Base-by-base conservation (phyloP, 2,113 vertebrate genomes). In the Eptesicus fuscus region DNA sequence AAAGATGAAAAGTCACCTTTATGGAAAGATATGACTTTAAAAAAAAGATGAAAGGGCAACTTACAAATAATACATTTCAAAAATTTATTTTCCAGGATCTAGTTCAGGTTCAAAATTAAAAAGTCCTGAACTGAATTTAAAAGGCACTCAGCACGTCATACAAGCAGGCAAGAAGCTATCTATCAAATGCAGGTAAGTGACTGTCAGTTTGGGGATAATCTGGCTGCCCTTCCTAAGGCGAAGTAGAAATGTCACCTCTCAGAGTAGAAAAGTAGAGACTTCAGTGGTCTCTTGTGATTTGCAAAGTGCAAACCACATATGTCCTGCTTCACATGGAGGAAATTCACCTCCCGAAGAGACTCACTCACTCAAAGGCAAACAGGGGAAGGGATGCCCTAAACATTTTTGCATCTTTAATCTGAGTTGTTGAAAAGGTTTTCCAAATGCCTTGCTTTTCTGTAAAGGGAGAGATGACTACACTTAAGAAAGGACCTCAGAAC, bases 141-240 rank as follows among this genome's bases (percentile, higher is more conserved):
- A 98, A 96, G 98, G 97, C 93, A 88, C 59, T 69, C 98, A 99
- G 96, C 96, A 99, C 2, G 65, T 99, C 97, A 96, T 99, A 92
- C 98, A 99, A 97, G 97, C 97, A 85, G 99, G 99, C 96, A 98
- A 99, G 97, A 98, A 98, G 14, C 98, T 99, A 87, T 97, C 97
- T 92, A 98, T 99, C 96, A 98, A 98, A 90, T 99, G 99, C 99
- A 99, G 99, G 99, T 99, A 98, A 98, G 98, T 37, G 78, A 4
- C 17, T 44, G 69, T 42, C 90, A 85, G 32, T 78, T 92, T 95
- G 9, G 30, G 61, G 30, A n/a, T 30, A 25, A 32, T 11, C 23
- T 56, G 2, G 28, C 49, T 80, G 35, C 8, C 73, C 25, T 83
- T 78, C 40, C 4, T 17, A 20, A 65, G 53, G 44, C 32, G 14